Evolutionary conservation across 2,113 vertebrate species (phyloP), one percentile per base, ranked within the genome.

Genomic region (Archocentrus centrarchus): DNA sequence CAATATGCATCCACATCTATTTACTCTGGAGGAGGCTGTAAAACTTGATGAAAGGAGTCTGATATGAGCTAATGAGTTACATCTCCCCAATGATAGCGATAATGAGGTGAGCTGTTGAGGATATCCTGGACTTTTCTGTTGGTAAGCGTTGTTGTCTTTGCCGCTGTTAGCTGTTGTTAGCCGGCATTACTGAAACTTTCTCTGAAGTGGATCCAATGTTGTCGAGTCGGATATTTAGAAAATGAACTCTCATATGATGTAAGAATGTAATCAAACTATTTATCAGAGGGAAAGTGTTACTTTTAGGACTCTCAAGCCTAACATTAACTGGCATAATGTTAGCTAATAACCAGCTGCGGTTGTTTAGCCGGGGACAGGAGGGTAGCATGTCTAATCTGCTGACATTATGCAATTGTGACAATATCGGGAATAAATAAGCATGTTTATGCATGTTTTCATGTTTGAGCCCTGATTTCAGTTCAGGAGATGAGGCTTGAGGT

Each of bases 31-130:
- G 4, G 63, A 17, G 2, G 4, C 63, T 24, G 63, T 44, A 66
- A 66, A 66, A 44, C 22, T 17, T 44, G 4, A 0, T 0, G 2
- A 64, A 64, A 41, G 37, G 41, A 66, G n/a, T 66, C 63, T 0
- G 0, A 44, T 44, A 11, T 10, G 63, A 44, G 63, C 15, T 7
- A 15, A 0, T 66, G 37, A 44, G 63, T 44, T n/a, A 24, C 37
- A 24, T 44, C 63, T 66, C 4, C 2, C 63, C 14, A n/a, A 66
- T 66, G 39, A 44, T 9, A 37, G n/a, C 24, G 39, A 66, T 44
- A 44, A 24, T n/a, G 44, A 63, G 0, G 18, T 2, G 18, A 27
- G 63, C 44, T 44, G 63, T 6, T 44, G 13, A 66, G 0, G 2
- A 37, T 66, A 44, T 66, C n/a, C n/a, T 66, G 63, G 17, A 44